phyloP scores from a whole-genome alignment of 2,797 vertebrate genomes.

The Acipenser transmontanus region DNA sequence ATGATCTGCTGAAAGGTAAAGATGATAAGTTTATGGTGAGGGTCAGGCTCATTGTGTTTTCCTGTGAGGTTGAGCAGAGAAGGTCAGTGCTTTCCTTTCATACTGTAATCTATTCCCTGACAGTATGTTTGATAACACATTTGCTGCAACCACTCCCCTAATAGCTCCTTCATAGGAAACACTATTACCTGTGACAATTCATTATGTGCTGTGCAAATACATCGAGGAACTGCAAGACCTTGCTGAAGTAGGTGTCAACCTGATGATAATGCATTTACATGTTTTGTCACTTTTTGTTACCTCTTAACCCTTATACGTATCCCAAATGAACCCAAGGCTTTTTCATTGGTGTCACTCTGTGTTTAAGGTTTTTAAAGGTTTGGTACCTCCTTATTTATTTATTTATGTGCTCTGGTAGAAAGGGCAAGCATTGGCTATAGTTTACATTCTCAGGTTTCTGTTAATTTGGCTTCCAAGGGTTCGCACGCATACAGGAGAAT shows the following conservation, averaged over 20 bases:
- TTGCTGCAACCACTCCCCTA: constrained; percentile 18
- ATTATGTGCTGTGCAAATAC: constrained; percentile 10
- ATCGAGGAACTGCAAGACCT: neutral
- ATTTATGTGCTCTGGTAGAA: no score
- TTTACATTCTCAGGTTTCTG: no score
- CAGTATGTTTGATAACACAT: constrained; percentile 35
- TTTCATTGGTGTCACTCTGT: no score
- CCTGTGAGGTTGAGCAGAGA: neutral
- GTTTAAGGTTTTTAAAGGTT: no score
- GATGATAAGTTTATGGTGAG: constrained; percentile 11
- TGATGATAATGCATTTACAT: neutral
- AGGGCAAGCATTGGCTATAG: no score
- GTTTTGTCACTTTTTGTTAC: neutral
- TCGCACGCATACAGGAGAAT: no score
- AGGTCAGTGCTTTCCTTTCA: constrained; percentile 23
- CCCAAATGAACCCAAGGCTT: no score
- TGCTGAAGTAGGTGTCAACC: neutral
- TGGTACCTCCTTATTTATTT: no score
- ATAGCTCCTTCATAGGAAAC: constrained; percentile 15
- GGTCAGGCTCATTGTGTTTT: constrained; percentile 5
- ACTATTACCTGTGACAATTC: constrained; percentile 20
- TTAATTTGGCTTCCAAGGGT: no score
- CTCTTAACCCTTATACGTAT: no score
- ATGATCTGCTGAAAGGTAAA: constrained; percentile 13
- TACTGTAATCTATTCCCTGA: constrained; percentile 29